Evolutionary conservation across 2,113 vertebrate species (phyloP).

Genomic region (Prunella himalayana): DNA sequence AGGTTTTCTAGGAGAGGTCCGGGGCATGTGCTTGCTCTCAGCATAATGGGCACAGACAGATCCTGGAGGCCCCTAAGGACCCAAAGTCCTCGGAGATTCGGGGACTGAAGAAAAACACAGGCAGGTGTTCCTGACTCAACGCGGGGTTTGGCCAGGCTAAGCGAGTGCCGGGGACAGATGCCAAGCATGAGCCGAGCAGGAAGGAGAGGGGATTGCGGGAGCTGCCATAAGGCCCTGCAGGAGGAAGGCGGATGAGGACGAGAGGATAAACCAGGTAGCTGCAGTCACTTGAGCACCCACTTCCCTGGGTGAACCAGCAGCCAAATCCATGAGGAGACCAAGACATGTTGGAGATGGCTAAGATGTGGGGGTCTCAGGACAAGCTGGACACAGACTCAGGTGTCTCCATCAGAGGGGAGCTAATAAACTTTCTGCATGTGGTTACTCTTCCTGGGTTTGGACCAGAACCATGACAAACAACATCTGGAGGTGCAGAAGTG

Average conservation of each 20-base stretch:
- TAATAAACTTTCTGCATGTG: neutral
- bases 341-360: fast-evolving
- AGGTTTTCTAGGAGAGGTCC: neutral
- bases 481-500: neutral
- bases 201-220: constrained; percentile 7
- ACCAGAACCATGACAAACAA: neutral
- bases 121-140: constrained; percentile 54
- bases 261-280: neutral
- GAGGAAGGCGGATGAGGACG: neutral
- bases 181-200: constrained; percentile 14
- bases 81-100: neutral
- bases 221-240: neutral
- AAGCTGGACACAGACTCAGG: neutral
- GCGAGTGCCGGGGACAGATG: neutral
- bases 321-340: neutral
- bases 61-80: neutral
- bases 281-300: fast-evolving
- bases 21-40: fast-evolving
- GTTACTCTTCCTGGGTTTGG: neutral
- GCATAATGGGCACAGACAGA: neutral
- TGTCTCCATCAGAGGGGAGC: neutral
- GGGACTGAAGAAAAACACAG: constrained; percentile 42
- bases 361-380: neutral
- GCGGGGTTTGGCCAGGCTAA: constrained; percentile 11
- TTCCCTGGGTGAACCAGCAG: neutral